Conservation (phyloP, 2,113 vertebrate species). For the Leucosticte australis region DNA sequence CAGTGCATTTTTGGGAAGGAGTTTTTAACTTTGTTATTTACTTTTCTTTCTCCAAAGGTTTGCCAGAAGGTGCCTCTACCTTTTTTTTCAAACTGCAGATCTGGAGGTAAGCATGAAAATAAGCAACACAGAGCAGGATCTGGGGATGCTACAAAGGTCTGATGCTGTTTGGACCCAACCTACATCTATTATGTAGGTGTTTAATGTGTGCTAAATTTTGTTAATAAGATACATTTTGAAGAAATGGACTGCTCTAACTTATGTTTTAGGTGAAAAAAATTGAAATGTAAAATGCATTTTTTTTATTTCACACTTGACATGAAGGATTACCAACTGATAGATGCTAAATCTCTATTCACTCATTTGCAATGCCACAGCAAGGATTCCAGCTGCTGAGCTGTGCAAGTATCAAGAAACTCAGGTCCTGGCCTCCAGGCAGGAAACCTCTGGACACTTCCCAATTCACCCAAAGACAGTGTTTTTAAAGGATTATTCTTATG, state of each 20-base stretch:
- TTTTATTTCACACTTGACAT: background rate
- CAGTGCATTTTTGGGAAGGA: accelerated
- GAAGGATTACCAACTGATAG: background rate
- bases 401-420: background rate
- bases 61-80: background rate
- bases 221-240: background rate
- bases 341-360: background rate
- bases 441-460: background rate
- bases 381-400: background rate
- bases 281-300: background rate
- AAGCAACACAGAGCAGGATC: background rate
- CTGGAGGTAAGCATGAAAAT: background rate
- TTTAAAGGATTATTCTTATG: background rate
- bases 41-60: background rate
- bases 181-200: background rate
- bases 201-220: background rate
- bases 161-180: background rate
- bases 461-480: background rate
- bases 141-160: background rate
- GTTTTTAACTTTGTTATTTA: background rate
- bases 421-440: background rate
- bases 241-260: background rate
- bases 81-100: background rate
- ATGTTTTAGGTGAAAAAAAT: background rate
- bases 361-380: background rate